These are phyloP conservation scores for Zele albiditarsus DNA, from an alignment of 2,888 invertebrate species.

Conservation along the genomic window DNA sequence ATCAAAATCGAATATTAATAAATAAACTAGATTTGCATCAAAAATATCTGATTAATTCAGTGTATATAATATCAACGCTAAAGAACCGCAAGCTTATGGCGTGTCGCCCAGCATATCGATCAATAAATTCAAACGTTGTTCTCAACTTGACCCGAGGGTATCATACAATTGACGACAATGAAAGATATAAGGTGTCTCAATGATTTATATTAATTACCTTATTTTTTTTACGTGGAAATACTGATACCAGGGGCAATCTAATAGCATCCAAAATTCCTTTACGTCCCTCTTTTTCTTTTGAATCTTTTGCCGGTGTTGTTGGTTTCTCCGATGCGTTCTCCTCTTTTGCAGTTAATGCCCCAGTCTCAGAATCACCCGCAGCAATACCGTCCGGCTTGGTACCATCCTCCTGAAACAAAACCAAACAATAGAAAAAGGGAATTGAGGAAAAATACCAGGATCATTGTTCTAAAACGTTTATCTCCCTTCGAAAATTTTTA, in stretches of 20 bases:
- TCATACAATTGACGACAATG: background rate
- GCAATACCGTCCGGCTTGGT: slow-evolving; percentile 28
- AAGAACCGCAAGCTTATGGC: slow-evolving; percentile 5
- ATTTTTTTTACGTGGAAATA: slow-evolving; percentile 69
- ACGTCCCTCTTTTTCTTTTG: slow-evolving; percentile 54
- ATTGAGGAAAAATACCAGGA: no score
- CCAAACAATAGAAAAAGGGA: background rate
- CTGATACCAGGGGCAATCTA: slow-evolving; percentile 77
- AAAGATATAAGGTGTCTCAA: no score
- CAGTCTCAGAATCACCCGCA: slow-evolving; percentile 50
- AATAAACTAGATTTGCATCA: background rate
- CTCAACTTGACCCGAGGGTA: slow-evolving; percentile 14
- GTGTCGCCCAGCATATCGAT: background rate
- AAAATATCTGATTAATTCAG: background rate
- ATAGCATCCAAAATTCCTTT: slow-evolving; percentile 77
- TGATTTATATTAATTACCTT: slow-evolving; percentile 57
- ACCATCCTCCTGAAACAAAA: slow-evolving; percentile 25
- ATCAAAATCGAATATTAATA: background rate
- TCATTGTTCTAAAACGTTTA: no score
- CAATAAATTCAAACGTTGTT: slow-evolving; percentile 25
- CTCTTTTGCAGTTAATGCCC: slow-evolving; percentile 59
- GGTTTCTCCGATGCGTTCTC: slow-evolving; percentile 61
- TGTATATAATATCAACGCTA: background rate
- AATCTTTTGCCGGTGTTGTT: slow-evolving; percentile 62
- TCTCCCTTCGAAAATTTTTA: background rate